These are phyloP conservation scores for Eupelmus urozonus DNA, from an alignment of 2,888 invertebrate species.

Conservation along the genomic window DNA sequence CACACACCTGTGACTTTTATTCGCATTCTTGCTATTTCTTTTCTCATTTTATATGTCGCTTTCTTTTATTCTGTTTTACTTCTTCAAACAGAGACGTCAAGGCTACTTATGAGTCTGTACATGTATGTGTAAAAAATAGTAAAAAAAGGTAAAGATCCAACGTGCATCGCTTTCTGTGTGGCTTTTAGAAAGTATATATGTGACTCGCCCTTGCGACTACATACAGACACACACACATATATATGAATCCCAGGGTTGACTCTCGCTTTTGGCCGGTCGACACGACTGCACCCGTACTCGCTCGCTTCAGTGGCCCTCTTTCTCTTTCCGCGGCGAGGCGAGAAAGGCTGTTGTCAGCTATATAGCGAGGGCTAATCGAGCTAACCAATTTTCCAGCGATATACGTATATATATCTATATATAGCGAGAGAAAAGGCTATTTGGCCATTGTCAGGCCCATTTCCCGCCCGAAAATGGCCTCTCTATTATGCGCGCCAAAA, in stretches of 20 bases:
- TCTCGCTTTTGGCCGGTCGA: neutral
- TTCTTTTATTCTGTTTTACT: no score
- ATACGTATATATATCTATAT: constrained; percentile 69
- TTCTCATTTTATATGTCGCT: no score
- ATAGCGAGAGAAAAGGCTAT: constrained; percentile 57
- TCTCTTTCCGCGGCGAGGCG: constrained; percentile 8
- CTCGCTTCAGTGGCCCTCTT: neutral
- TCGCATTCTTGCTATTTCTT: neutral
- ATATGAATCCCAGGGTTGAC: no score
- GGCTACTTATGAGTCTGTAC: no score
- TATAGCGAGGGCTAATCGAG: constrained; percentile 74
- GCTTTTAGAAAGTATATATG: no score
- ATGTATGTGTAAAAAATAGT: no score
- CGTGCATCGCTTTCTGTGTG: neutral
- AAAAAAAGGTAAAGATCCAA: neutral
- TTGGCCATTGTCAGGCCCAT: constrained; percentile 50
- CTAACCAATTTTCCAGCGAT: constrained; percentile 73
- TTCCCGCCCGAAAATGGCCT: constrained; percentile 40
- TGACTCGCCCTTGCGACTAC: no score
- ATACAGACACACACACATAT: no score
- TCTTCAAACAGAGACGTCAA: no score
- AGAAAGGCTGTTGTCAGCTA: constrained; percentile 68
- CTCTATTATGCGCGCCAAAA: constrained; percentile 31
- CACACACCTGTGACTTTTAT: neutral
- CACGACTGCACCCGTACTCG: neutral